Percentiles rank a stretch among this genome's conserved stretches.
Evolutionary conservation across 2,797 vertebrate genomes (phyloP).

Genomic region (Hozukius guyotensis): DNA sequence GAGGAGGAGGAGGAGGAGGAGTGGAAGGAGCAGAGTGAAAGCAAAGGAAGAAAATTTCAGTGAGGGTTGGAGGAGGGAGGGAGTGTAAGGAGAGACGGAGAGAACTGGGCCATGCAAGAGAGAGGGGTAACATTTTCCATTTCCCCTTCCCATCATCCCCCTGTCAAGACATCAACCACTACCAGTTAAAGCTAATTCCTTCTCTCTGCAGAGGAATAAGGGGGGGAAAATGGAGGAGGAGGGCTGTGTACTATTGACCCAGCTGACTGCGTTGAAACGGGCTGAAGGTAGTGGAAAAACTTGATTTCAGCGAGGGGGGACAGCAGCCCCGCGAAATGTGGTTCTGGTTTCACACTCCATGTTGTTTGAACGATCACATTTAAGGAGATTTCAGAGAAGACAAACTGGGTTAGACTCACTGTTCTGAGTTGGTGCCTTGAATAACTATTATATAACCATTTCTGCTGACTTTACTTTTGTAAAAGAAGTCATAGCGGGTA

Average conservation of each 20-base stretch:
- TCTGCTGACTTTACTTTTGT: constrained; percentile 8
- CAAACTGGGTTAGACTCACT: constrained; percentile 19
- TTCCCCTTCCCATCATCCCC: constrained; percentile 72
- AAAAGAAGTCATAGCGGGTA: not conserved
- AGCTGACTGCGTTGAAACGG: constrained; percentile 41
- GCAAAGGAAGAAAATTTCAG: constrained; percentile 15
- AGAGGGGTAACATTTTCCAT: constrained; percentile 80
- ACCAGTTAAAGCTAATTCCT: constrained; percentile 50
- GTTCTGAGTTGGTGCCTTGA: not conserved
- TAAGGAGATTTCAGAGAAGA: constrained; percentile 21
- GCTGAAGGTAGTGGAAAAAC: constrained; percentile 65
- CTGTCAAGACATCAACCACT: constrained; percentile 57
- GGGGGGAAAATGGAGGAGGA: constrained; percentile 24
- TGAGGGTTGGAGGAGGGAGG: constrained; percentile 29
- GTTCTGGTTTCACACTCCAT: constrained; percentile 41
- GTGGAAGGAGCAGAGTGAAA: constrained; percentile 2
- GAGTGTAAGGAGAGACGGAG: constrained; percentile 49
- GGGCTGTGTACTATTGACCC: constrained; percentile 62
- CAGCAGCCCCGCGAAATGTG: constrained; percentile 21
- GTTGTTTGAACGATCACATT: constrained; percentile 21
- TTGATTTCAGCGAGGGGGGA: not conserved
- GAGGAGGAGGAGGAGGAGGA: not conserved
- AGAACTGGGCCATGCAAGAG: constrained; percentile 25
- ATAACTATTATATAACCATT: constrained; percentile 31
- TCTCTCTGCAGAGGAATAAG: constrained; percentile 38